These are phyloP conservation scores for Anadara kagoshimensis DNA, from an alignment of 1,140 invertebrate genomes.

Conservation along the genomic window DNA sequence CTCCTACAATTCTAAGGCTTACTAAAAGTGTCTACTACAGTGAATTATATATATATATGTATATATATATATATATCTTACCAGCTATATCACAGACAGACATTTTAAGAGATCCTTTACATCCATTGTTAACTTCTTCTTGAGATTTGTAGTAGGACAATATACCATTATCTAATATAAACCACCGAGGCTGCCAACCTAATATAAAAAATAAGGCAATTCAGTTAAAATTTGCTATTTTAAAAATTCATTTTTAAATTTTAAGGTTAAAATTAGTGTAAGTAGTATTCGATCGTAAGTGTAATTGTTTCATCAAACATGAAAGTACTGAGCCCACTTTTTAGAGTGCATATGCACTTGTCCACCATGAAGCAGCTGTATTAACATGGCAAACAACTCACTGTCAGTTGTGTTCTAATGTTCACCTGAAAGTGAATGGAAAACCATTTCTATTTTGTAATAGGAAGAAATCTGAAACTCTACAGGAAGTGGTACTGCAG, in stretches of 20 bases:
- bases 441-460: too few relatives aligned
- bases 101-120: constrained; percentile 88
- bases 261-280: background rate
- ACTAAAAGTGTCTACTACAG: too few relatives aligned
- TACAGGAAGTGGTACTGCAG: too few relatives aligned
- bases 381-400: too few relatives aligned
- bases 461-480: too few relatives aligned
- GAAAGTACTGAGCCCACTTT: background rate
- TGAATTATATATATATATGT: too few relatives aligned
- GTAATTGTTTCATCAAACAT: background rate
- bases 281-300: background rate
- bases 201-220: constrained; percentile 4
- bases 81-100: constrained; percentile 88
- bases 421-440: too few relatives aligned
- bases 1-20: too few relatives aligned
- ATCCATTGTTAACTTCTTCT: constrained; percentile 87
- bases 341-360: too few relatives aligned
- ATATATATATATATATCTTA: constrained; percentile 72
- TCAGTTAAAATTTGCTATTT: background rate
- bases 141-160: constrained; percentile 88
- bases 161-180: constrained; percentile 86
- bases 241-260: background rate
- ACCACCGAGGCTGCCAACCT: constrained; percentile 92
- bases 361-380: too few relatives aligned
- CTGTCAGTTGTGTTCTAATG: too few relatives aligned